Conservation (phyloP, 2,888 invertebrate genomes). For the Pristionchus entomophagus region DNA sequence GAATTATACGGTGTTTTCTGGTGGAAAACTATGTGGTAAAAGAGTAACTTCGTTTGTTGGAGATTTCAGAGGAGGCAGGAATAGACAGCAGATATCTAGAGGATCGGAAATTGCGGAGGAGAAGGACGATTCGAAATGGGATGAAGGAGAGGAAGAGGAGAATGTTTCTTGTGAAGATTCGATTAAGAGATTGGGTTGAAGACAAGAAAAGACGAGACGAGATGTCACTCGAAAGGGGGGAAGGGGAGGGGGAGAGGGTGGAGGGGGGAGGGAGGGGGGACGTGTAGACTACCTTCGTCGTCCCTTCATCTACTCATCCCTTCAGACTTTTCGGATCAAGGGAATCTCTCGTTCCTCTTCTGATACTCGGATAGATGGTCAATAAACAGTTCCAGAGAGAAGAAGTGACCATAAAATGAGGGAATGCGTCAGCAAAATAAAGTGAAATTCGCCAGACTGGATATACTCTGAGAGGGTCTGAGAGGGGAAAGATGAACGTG, state of each 20-base stretch:
- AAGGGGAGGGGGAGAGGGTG: not conserved
- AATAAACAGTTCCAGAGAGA: not conserved
- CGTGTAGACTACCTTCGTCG: not conserved
- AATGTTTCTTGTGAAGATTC: slow-evolving; percentile 11
- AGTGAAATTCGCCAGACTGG: not conserved
- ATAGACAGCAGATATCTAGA: not conserved
- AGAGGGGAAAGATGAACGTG: not conserved
- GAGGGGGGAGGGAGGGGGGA: not conserved
- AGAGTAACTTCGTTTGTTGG: not conserved
- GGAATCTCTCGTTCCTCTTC: not conserved
- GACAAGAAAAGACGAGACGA: not conserved
- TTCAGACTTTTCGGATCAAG: not conserved
- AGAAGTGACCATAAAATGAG: not conserved
- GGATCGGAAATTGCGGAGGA: not conserved
- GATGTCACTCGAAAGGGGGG: not conserved
- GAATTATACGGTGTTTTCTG: not conserved
- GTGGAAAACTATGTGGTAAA: not conserved
- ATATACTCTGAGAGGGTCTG: not conserved
- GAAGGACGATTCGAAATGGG: slow-evolving; percentile 21
- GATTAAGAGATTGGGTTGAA: slow-evolving; percentile 11
- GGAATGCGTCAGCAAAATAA: not conserved
- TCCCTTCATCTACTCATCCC: not conserved
- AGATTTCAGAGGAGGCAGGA: not conserved
- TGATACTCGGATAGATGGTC: slow-evolving; percentile 1
- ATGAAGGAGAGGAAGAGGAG: not conserved